Evolutionary conservation across 2,797 vertebrate species (phyloP), one percentile per base, ranked within the genome.

Genomic region (Pachyuromys duprasi): DNA sequence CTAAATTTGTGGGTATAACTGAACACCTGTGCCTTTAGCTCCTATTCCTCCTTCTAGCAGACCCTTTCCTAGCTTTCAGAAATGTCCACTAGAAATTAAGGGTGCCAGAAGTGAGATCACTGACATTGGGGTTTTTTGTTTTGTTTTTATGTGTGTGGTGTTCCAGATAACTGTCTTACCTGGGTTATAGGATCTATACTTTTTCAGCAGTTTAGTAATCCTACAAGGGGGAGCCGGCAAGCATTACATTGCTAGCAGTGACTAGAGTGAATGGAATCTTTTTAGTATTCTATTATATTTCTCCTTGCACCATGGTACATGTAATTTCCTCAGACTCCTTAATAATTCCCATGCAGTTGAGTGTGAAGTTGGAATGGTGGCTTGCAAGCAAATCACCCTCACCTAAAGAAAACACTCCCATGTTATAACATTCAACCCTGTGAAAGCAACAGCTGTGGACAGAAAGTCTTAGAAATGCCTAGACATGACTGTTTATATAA

Each of bases 351-450:
- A 70, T 94, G 97, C 95, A 92, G 60, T 88, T 95, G 97, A 97
- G 75, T 78, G 39, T 75, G 92, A 94, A 93, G 83, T 60, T 90
- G 63, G 69, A 96, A 93, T 95, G 60, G 89, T 97, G 82, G 75
- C 84, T 98, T 97, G 60, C 87, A 93, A 92, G 90, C 67, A 57
- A 72, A 81, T 97, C 97, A 94, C 80, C 97, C 91, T 90, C 74
- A 76, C 89, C 96, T 96, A 96, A 98, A 97, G 96, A 97, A 98
- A 98, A 97, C 93, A 96, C 86, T 94, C 97, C 90, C n/a, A 89
- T 87, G 94, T 98, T 97, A 92, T 80, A 22, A 96, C 79, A 78
- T 96, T 91, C 72, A 98, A 97, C 93, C 96, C 67, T 2, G n/a
- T 93, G 96, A 88, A 94, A 96, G 90, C 72, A 98, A 90, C 93